Evolutionary conservation across 2,888 invertebrate species (phyloP).

Genomic region (Geophilus truncorum): DNA sequence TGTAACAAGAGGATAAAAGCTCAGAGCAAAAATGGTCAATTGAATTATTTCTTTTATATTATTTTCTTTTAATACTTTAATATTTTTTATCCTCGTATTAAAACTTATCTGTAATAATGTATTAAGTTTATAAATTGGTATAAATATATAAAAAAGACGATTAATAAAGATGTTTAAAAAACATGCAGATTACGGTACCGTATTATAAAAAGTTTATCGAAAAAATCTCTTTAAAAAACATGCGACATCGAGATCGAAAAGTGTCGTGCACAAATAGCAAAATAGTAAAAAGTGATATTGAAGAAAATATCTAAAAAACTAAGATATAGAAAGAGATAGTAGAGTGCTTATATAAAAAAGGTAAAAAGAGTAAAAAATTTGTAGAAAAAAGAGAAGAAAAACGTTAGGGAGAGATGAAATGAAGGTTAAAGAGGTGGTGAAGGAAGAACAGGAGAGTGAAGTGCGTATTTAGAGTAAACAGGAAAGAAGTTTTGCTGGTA

Average conservation of each 20-base stretch:
- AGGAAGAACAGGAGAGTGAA: neutral
- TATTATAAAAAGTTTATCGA: slow-evolving; percentile 15
- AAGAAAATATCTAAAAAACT: slow-evolving; percentile 4
- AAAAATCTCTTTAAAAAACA: neutral
- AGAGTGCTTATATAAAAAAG: slow-evolving; percentile 1
- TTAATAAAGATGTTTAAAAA: neutral
- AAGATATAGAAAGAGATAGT: neutral
- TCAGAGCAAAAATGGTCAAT: neutral
- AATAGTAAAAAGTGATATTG: slow-evolving; percentile 21
- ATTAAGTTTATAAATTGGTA: neutral
- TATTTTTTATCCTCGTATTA: neutral
- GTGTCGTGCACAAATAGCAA: neutral
- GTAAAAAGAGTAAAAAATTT: neutral
- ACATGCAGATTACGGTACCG: slow-evolving; percentile 29
- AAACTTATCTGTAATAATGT: neutral
- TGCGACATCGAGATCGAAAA: slow-evolving; percentile 2
- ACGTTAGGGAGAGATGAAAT: neutral
- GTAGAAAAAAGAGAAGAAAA: slow-evolving; percentile 16
- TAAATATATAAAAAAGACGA: slow-evolving; percentile 3
- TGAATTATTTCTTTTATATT: neutral
- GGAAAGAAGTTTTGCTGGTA: neutral
- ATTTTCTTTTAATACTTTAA: neutral
- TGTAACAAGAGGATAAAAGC: neutral
- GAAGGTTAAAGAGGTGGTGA: neutral
- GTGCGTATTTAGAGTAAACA: neutral